Evolutionary conservation across 2,113 vertebrate genomes (phyloP).

Genomic region (Pluvianellus socialis): DNA sequence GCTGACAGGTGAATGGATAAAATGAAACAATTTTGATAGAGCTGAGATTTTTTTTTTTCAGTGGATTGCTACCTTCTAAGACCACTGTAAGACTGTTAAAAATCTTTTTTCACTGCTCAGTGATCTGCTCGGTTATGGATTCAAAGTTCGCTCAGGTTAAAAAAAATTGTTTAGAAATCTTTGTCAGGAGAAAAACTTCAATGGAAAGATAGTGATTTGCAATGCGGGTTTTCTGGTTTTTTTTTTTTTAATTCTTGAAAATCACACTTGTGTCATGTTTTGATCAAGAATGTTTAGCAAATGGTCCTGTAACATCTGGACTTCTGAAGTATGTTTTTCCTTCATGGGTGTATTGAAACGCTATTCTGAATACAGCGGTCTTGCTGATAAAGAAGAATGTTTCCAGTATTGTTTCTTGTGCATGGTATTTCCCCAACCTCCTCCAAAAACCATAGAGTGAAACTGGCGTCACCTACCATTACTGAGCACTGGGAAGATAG

Average conservation of each 20-base stretch:
- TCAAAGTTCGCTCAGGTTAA: background rate
- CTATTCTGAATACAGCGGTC: background rate
- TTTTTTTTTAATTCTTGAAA: background rate
- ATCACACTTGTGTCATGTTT: background rate
- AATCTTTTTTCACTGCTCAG: background rate
- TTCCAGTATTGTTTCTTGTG: background rate
- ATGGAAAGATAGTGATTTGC: background rate
- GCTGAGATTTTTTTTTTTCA: background rate
- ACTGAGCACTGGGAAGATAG: background rate
- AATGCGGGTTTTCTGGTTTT: background rate
- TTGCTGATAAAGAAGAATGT: background rate
- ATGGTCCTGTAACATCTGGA: background rate
- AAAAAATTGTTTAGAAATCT: background rate
- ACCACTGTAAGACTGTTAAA: background rate
- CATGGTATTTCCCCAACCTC: background rate
- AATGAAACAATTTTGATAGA: background rate
- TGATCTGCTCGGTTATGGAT: background rate
- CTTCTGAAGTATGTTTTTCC: background rate
- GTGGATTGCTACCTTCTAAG: background rate
- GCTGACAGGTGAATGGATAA: background rate
- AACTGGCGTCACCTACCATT: background rate
- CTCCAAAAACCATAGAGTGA: background rate
- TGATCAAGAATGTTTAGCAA: background rate
- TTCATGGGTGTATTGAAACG: background rate
- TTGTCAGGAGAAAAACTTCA: background rate